Evolutionary conservation across 2,888 invertebrate genomes (phyloP).

Genomic region (Ophion slaviceki): DNA sequence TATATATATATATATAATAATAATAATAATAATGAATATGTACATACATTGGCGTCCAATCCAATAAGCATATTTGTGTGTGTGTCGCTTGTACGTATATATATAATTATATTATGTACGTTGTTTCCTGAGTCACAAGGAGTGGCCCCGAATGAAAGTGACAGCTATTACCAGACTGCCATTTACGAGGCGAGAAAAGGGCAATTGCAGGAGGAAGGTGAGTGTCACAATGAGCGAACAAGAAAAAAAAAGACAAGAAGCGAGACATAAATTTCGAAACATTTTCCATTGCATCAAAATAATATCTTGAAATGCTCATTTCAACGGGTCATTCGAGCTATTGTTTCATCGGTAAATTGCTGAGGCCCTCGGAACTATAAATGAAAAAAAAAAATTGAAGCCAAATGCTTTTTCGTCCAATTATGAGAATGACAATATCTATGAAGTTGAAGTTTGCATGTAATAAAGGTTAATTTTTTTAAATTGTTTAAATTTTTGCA

Average conservation of each 20-base stretch:
- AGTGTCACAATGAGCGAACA: slow-evolving; percentile 37
- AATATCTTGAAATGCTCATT: background rate
- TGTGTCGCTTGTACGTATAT: background rate
- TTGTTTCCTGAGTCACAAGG: slow-evolving; percentile 49
- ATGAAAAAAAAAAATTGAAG: too few species aligned
- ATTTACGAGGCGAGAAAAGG: slow-evolving; percentile 43
- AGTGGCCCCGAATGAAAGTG: slow-evolving; percentile 59
- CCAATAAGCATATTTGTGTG: slow-evolving; percentile 5
- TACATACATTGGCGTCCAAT: background rate
- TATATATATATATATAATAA: slow-evolving; percentile 11
- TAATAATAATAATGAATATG: background rate
- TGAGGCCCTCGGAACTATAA: too few species aligned
- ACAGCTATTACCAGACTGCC: slow-evolving; percentile 47
- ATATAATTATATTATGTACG: slow-evolving; percentile 12
- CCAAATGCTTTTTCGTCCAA: too few species aligned
- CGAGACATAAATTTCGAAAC: background rate
- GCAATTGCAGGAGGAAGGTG: slow-evolving; percentile 19
- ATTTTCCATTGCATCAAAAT: slow-evolving; percentile 2
- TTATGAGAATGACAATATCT: too few species aligned
- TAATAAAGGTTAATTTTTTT: too few species aligned
- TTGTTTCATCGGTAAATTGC: too few species aligned
- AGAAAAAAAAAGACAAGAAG: slow-evolving; percentile 6
- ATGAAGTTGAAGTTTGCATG: too few species aligned
- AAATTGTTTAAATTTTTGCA: too few species aligned
- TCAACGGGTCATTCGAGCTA: background rate